Evolutionary conservation across 2,113 vertebrate genomes (phyloP), one percentile per base, ranked within the genome.

Genomic region (Paracyprichromis sp.): DNA sequence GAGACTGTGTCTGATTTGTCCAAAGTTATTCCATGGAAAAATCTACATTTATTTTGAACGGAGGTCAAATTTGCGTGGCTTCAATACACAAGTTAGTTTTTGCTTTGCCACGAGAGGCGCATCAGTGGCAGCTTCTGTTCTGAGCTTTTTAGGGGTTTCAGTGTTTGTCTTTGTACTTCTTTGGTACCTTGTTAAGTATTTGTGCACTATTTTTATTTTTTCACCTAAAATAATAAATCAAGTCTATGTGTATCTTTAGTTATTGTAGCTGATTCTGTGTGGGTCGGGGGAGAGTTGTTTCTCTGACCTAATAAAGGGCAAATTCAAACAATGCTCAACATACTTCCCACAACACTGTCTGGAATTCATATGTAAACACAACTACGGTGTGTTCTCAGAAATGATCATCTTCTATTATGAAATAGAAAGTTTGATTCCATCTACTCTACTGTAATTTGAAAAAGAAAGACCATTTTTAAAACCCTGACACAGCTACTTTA

Each of bases 11-110:
- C 8, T 73, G 21, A 73, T 7, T 24, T 73, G 5, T 45, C 21
- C 66, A 4, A 0, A 43, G 38, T 73, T 9, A 16, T 71, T 71
- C 5, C 38, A 43, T 8, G 0, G 5, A 10, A 45, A 71, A 26
- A 43, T 73, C 4, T 0, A 16, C 13, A 45, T 26, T 73, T 71
- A 9, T 14, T 24, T 43, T 16, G 5, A 26, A 45, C 0, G 38
- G 1, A 45, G 69, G 7, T 45, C 40, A 71, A 71, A 24, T 71
- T 40, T 69, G 36, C 4, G 3, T 17, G 14, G 57, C n/a, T 71
- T 71, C 38, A 71, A 43, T 71, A 43, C 19, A 71, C 38, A 24
- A 24, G 61, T 66, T 66, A 3, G 61, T 66, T 66, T 36, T 36
- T 1, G 59, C 17, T 63, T 63, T 5, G 31, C 31, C 2, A 7